A percentile compares a stretch with the other conserved stretches of the same genome.
Evolutionary conservation across 2,888 invertebrate species (phyloP).

Genomic region (Idaea straminata): DNA sequence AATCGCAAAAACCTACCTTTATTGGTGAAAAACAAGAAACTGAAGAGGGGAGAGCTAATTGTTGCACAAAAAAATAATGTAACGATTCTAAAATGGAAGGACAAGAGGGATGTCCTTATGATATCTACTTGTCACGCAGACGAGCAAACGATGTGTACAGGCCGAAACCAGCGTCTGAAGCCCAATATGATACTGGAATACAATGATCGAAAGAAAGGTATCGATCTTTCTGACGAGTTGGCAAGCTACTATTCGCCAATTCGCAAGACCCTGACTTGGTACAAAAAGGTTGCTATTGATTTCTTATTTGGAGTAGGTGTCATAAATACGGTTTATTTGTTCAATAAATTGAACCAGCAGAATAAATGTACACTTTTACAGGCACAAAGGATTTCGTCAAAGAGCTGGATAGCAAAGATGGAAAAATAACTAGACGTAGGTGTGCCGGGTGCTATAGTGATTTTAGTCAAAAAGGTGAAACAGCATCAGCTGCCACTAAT

Average conservation of each 20-base stretch:
- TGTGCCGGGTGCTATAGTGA: no score
- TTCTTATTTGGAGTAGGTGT: conserved; percentile 15
- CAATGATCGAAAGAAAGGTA: conserved; percentile 22
- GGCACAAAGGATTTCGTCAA: neutral
- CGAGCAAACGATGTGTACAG: conserved; percentile 14
- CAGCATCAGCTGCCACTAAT: conserved; percentile 11
- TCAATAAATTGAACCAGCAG: conserved; percentile 14
- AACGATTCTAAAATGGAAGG: conserved; percentile 28
- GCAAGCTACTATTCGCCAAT: conserved; percentile 22
- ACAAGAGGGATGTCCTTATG: conserved; percentile 25
- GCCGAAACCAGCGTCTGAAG: conserved; percentile 9
- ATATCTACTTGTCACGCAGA: conserved; percentile 22
- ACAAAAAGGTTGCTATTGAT: conserved; percentile 25
- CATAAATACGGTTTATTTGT: conserved; percentile 15
- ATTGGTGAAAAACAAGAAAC: conserved; percentile 20
- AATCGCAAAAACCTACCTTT: conserved; percentile 22
- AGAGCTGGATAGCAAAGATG: no score
- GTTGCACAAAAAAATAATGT: conserved; percentile 21
- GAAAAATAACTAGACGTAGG: no score
- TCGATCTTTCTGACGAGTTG: conserved; percentile 20
- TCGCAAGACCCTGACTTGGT: conserved; percentile 24
- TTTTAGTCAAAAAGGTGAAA: no score
- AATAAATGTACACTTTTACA: conserved; percentile 8
- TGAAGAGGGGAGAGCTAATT: conserved; percentile 21
- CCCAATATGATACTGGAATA: conserved; percentile 17